Base-by-base conservation (phyloP, 2,888 invertebrate genomes). In the Drosophila anceps region DNA sequence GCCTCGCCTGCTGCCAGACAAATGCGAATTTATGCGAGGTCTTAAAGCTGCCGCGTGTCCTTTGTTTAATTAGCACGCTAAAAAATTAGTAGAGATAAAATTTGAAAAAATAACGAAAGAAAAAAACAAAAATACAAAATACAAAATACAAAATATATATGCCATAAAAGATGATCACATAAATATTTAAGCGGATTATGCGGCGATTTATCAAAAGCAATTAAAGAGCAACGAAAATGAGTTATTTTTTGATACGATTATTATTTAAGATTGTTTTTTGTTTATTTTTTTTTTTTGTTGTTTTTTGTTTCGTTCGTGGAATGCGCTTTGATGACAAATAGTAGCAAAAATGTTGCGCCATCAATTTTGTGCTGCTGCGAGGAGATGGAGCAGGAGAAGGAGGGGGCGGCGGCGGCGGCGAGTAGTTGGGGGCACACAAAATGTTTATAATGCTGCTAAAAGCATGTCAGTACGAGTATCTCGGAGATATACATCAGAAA, bases 181-280 rank as follows among this genome's bases (percentile, higher is more conserved):
- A 78, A 81, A 81, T 86, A 78, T 79, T 71, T 88, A 86, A 86
- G 86, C 86, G 89, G 86, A 84, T 86, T 86, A 86, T 75, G 86
- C 84, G 87, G 84, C 88, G 87, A 86, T 86, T 86, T 86, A 86
- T 86, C 86, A 88, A 88, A 86, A 76, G 87, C 89, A 86, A 86
- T 86, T 86, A 86, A 86, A 86, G 81, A 81, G 81, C 79, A 69
- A 66, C 59, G 66, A 77, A 70, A 75, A 81, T 81, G 76, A 73
- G 67, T 73, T 71, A 64, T 74, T 63, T 71, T 61, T 66, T 68
- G 43, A 63, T 69, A 43, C 74, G 76, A 79, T 70, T 68, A 63
- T 72, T 69, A 73, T 64, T 72, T 73, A 18, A 59, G 59, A 53
- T 53, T 51, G 51, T 50, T 13, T 63, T 27, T n/a, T 33, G n/a